Conservation (phyloP, 2,113 vertebrate species). For the Rallus limicola region DNA sequence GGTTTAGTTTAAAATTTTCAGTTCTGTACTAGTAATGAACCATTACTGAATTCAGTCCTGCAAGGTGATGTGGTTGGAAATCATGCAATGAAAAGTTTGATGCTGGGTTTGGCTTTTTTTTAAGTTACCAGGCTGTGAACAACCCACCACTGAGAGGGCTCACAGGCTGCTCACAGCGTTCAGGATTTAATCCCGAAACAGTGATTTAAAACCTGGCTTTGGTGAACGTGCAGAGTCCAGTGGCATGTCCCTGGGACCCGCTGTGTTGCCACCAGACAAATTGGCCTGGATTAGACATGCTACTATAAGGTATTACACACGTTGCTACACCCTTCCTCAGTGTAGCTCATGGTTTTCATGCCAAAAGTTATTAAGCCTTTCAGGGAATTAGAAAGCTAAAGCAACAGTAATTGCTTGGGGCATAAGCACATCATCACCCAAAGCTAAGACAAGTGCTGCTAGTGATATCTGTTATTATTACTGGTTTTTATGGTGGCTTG, state of each 20-base stretch:
- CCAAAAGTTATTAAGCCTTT: not conserved
- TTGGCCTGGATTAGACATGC: not conserved
- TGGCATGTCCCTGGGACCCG: not conserved
- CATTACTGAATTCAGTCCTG: not conserved
- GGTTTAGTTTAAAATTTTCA: not conserved
- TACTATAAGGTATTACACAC: not conserved
- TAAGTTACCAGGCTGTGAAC: not conserved
- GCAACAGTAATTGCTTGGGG: not conserved
- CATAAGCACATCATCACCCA: not conserved
- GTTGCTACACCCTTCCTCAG: not conserved
- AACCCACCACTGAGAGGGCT: not conserved
- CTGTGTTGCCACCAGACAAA: not conserved
- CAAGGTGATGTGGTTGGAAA: not conserved
- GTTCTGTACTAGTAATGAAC: not conserved
- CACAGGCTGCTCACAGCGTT: fast-evolving
- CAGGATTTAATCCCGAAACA: not conserved
- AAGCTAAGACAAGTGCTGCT: not conserved
- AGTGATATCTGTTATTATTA: not conserved
- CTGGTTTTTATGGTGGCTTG: not conserved
- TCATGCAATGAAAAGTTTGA: not conserved
- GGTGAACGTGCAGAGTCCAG: not conserved
- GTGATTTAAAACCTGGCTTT: not conserved
- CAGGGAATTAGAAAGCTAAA: not conserved
- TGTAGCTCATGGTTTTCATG: not conserved
- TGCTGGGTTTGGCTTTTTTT: too few species aligned